Conservation (phyloP, 2,888 invertebrate species). For the Pachliopta kotzebuea region DNA sequence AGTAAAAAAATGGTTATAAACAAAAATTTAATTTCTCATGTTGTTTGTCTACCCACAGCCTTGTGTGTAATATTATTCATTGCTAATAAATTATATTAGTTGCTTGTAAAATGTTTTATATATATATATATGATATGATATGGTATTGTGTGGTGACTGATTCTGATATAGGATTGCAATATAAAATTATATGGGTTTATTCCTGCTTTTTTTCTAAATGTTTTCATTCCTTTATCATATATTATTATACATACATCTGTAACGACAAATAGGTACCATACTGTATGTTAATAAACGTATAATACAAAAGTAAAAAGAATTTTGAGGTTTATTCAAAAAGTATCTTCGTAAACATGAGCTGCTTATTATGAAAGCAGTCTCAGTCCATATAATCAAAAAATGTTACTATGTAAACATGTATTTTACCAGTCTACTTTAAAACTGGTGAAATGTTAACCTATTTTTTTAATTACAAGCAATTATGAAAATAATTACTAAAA, state of each 20-base stretch:
- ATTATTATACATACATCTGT: background rate
- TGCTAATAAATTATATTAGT: constrained; percentile 30
- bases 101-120: constrained; percentile 26
- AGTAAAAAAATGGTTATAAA: constrained; percentile 45
- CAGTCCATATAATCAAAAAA: no score
- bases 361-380: background rate
- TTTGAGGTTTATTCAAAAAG: constrained; percentile 1
- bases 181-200: constrained; percentile 23
- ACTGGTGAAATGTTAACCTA: no score
- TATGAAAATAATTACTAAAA: no score
- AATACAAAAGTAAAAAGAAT: background rate
- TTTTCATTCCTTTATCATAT: background rate
- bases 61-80: constrained; percentile 25
- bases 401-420: no score
- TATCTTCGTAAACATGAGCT: background rate
- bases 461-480: no score
- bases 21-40: constrained; percentile 35
- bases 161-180: constrained; percentile 26
- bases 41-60: constrained; percentile 37
- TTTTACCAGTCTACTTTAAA: no score
- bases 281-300: background rate
- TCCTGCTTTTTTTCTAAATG: constrained; percentile 2
- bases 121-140: constrained; percentile 4
- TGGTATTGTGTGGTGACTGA: constrained; percentile 25
- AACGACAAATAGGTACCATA: background rate